Evolutionary conservation across 2,113 vertebrate genomes (phyloP).

Genomic region (Verasper variegatus): DNA sequence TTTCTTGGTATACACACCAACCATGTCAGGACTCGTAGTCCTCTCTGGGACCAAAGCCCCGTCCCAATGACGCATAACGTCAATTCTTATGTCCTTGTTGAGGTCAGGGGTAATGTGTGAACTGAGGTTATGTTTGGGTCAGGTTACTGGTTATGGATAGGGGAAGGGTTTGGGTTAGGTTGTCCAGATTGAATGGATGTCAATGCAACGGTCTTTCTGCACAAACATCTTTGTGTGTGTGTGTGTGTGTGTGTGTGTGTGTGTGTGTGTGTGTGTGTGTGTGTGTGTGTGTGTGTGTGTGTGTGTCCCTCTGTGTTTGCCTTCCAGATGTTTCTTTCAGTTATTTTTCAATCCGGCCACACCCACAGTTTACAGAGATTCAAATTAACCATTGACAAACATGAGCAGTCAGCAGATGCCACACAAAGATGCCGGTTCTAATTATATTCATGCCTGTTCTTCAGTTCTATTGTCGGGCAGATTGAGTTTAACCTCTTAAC

Average conservation of each 20-base stretch:
- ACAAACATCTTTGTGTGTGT: too few relatives aligned
- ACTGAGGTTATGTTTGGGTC: too few relatives aligned
- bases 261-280: too few relatives aligned
- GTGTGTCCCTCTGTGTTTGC: neutral
- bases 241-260: too few relatives aligned
- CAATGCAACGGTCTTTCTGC: too few relatives aligned
- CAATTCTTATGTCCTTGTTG: neutral
- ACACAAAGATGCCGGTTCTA: conserved; percentile 13
- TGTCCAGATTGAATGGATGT: neutral
- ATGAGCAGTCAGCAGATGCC: conserved; percentile 27
- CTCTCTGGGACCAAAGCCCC: too few relatives aligned
- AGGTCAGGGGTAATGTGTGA: too few relatives aligned
- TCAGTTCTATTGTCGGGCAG: conserved; percentile 9
- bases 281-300: neutral
- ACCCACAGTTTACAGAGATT: conserved; percentile 1
- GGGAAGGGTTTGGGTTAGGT: neutral
- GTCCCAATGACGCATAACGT: neutral
- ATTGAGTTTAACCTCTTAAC: conserved; percentile 39
- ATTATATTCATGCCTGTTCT: conserved; percentile 26
- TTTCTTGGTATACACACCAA: neutral
- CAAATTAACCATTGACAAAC: conserved; percentile 39
- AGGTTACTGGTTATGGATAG: too few relatives aligned
- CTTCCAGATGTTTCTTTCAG: conserved; percentile 52
- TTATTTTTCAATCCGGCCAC: conserved; percentile 34
- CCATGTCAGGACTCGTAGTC: neutral